These are phyloP conservation scores for Pelecanus crispus DNA, from an alignment of 2,113 vertebrate species.

Conservation along the genomic window DNA sequence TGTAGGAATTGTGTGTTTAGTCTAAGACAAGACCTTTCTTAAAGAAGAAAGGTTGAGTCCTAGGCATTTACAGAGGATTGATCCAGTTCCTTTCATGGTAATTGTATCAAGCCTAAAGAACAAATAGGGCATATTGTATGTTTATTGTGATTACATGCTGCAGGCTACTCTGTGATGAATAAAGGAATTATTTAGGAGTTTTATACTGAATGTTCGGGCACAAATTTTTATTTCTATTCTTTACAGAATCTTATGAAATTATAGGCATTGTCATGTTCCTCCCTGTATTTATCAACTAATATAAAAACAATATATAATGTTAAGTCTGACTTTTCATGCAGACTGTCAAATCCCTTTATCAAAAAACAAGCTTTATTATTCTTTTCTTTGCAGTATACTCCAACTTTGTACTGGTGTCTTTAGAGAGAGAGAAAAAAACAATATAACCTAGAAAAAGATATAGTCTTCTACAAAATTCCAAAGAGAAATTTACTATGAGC, in stretches of 20 bases:
- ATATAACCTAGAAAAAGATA: slow-evolving; percentile 37
- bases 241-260: slow-evolving; percentile 46
- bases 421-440: slow-evolving; percentile 21
- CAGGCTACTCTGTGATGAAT: slow-evolving; percentile 62
- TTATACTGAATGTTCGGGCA: slow-evolving; percentile 71
- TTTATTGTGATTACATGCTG: slow-evolving; percentile 58
- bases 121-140: slow-evolving; percentile 48
- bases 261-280: slow-evolving; percentile 60
- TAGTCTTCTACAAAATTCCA: slow-evolving; percentile 67
- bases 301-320: slow-evolving; percentile 20
- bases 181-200: slow-evolving; percentile 64
- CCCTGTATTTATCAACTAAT: slow-evolving; percentile 55
- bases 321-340: slow-evolving; percentile 63
- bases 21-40: slow-evolving; percentile 17
- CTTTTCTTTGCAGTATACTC: slow-evolving; percentile 57
- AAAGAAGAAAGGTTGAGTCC: background rate
- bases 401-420: slow-evolving; percentile 69
- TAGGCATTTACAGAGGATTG: background rate
- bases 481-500: slow-evolving; percentile 64
- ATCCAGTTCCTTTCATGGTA: background rate
- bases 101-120: slow-evolving; percentile 41
- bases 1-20: slow-evolving; percentile 27
- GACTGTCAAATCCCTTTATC: slow-evolving; percentile 54
- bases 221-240: slow-evolving; percentile 64
- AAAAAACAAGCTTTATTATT: slow-evolving; percentile 57